Evolutionary conservation across 2,797 vertebrate genomes (phyloP).

Genomic region (Gallinago nigripennis): DNA sequence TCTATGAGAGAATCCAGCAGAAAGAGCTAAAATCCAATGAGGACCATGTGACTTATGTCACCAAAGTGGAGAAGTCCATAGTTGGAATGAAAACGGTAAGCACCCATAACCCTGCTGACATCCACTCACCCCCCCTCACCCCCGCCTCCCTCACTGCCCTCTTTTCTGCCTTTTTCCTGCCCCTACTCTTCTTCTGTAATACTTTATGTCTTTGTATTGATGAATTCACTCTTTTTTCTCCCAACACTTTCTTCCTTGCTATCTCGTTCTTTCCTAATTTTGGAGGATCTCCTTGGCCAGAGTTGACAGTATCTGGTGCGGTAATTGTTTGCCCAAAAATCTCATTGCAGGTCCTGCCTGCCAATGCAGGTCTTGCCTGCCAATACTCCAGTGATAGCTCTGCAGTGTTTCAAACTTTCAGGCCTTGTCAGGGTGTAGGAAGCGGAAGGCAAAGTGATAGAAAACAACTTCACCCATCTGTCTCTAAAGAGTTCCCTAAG

Average conservation of each 20-base stretch:
- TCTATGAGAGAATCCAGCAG: constrained; percentile 97
- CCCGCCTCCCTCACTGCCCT: not conserved
- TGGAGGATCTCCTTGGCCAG: not conserved
- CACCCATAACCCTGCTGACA: not conserved
- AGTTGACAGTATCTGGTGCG: not conserved
- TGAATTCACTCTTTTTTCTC: not conserved
- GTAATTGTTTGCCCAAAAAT: not conserved
- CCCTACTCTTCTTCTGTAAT: not conserved
- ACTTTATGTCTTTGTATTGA: not conserved
- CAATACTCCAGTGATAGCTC: not conserved
- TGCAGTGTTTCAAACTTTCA: not conserved
- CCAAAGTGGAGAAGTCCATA: constrained; percentile 97
- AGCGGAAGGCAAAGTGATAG: not conserved
- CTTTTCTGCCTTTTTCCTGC: not conserved
- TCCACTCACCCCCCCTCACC: not conserved
- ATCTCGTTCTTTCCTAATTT: not conserved
- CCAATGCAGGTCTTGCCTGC: not conserved
- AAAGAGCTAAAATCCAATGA: constrained; percentile 97
- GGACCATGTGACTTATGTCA: constrained; percentile 97
- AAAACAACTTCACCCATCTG: not conserved
- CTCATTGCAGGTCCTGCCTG: not conserved
- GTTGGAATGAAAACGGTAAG: constrained; percentile 93
- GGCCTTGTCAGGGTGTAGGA: not conserved
- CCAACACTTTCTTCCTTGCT: not conserved
- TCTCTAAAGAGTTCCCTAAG: not conserved